Conservation (phyloP, 2,888 invertebrate genomes). For the Mythimna pallens region DNA sequence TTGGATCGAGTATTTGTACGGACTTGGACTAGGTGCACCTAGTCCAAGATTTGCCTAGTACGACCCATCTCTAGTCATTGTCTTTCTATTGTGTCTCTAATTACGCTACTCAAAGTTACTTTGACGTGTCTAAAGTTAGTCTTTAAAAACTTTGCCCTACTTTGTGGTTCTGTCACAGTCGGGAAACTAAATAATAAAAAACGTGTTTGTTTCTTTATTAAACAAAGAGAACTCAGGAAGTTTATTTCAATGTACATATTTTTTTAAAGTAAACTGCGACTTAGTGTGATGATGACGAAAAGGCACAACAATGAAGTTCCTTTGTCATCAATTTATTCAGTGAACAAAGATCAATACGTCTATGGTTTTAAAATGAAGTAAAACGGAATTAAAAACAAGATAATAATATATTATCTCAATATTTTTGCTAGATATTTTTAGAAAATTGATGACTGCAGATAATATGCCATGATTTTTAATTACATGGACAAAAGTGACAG, state of each 20-base stretch:
- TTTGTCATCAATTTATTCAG: constrained; percentile 59
- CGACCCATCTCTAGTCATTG: too few species aligned
- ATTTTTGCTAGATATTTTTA: constrained; percentile 4
- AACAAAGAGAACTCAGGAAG: constrained; percentile 25
- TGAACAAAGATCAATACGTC: constrained; percentile 62
- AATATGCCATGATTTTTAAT: not conserved
- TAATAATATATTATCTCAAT: too few species aligned
- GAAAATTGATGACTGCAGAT: not conserved
- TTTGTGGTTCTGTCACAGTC: not conserved
- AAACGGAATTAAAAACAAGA: too few species aligned
- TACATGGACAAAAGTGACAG: too few species aligned
- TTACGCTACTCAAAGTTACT: too few species aligned
- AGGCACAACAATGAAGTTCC: constrained; percentile 50
- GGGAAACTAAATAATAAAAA: not conserved
- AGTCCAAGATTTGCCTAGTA: too few species aligned
- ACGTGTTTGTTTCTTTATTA: not conserved
- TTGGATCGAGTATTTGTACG: too few species aligned
- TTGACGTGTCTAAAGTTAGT: not conserved
- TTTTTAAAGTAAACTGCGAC: constrained; percentile 11
- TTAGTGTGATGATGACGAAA: constrained; percentile 18
- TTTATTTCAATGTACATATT: constrained; percentile 2
- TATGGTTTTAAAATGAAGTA: constrained; percentile 62
- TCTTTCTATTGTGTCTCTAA: too few species aligned
- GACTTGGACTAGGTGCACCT: too few species aligned
- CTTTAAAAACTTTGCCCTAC: too few species aligned